Percentiles rank a stretch among this genome's conserved stretches.
phyloP scores from a whole-genome alignment of 2,888 invertebrate genomes.

The Drosophila meridiana region DNA sequence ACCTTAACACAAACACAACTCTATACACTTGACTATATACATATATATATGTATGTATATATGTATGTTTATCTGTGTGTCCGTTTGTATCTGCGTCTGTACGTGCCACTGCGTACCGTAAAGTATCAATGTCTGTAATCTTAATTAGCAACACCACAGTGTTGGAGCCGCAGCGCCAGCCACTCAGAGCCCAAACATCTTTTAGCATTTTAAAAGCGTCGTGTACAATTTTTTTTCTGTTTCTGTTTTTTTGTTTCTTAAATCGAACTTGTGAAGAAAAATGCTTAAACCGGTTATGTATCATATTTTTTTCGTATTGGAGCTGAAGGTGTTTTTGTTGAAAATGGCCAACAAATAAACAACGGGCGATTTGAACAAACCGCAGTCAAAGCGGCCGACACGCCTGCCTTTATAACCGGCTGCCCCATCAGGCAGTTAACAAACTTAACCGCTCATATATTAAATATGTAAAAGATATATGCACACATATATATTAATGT shows the following conservation, averaged over 20 bases:
- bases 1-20: slow-evolving; percentile 1
- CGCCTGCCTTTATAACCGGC: slow-evolving; percentile 60
- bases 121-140: slow-evolving; percentile 79
- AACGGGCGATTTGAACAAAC: slow-evolving; percentile 52
- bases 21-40: slow-evolving; percentile 7
- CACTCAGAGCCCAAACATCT: slow-evolving; percentile 64
- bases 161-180: slow-evolving; percentile 52
- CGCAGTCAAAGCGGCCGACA: slow-evolving; percentile 57
- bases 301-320: slow-evolving; percentile 46
- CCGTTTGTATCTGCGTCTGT: slow-evolving; percentile 37
- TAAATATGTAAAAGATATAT: slow-evolving; percentile 36
- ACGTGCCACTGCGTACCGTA: slow-evolving; percentile 74
- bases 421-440: slow-evolving; percentile 53
- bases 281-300: slow-evolving; percentile 64
- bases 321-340: slow-evolving; percentile 71
- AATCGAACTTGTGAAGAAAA: slow-evolving; percentile 29
- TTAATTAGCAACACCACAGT: slow-evolving; percentile 77
- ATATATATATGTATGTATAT: slow-evolving; percentile 5
- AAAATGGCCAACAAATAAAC: slow-evolving; percentile 74
- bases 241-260: slow-evolving; percentile 7
- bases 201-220: slow-evolving; percentile 75
- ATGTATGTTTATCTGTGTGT: slow-evolving; percentile 32
- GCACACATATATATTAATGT: background rate
- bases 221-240: slow-evolving; percentile 50
- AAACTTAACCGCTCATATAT: slow-evolving; percentile 32